phyloP scores from a whole-genome alignment of 2,113 vertebrate species.

The Solenodon paradoxus region DNA sequence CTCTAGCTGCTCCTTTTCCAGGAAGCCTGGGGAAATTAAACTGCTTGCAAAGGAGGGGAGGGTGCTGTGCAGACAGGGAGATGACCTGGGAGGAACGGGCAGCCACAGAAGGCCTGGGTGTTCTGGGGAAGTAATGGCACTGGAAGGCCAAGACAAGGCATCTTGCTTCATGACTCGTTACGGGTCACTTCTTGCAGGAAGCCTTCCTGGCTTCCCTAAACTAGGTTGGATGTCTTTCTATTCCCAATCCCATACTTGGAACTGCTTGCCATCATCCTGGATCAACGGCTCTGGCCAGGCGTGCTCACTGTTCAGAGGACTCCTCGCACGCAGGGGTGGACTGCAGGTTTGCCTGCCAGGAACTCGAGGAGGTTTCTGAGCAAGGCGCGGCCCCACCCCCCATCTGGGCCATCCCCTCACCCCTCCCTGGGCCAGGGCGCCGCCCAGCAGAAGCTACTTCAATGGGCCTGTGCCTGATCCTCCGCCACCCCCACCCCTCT shows the following conservation, averaged over 20 bases:
- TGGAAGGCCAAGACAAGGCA: not conserved
- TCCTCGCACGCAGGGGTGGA: not conserved
- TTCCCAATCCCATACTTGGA: not conserved
- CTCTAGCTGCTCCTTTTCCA: not conserved
- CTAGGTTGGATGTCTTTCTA: not conserved
- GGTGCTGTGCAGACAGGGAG: not conserved
- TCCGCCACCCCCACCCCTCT: not conserved
- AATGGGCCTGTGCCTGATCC: slow-evolving; percentile 2
- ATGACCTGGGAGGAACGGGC: not conserved
- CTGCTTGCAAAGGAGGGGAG: not conserved
- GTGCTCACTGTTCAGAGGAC: not conserved
- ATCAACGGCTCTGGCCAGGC: not conserved
- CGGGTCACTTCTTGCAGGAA: not conserved
- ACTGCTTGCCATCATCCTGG: not conserved
- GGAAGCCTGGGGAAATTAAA: not conserved
- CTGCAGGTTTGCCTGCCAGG: not conserved
- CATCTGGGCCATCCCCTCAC: not conserved
- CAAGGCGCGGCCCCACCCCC: slow-evolving; percentile 41
- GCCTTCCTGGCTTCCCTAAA: not conserved
- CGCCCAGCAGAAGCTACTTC: slow-evolving; percentile 37
- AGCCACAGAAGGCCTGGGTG: not conserved
- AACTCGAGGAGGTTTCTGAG: not conserved
- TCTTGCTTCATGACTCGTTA: not conserved
- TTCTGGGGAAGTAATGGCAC: not conserved
- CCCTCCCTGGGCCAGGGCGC: not conserved